Percentiles rank a stretch among this genome's conserved stretches.
Conservation (phyloP, 2,797 vertebrate species). For the Oophaga sylvatica region DNA sequence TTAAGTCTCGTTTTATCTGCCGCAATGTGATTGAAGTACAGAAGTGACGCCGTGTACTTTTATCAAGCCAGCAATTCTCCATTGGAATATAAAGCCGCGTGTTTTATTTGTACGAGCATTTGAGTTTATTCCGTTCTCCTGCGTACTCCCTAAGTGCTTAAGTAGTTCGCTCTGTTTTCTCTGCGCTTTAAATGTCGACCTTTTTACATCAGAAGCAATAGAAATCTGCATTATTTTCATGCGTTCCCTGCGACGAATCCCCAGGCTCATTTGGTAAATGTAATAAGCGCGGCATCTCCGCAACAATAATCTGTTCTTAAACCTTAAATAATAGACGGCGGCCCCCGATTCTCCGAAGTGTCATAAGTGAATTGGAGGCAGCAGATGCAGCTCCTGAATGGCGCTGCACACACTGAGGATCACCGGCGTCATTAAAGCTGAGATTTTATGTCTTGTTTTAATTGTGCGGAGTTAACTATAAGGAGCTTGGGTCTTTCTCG, state of each 20-base stretch:
- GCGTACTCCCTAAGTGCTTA: constrained; percentile 27
- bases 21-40: neutral
- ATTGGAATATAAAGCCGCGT: neutral
- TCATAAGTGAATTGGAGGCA: constrained; percentile 17
- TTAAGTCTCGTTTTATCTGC: neutral
- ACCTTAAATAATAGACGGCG: constrained; percentile 10
- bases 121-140: constrained; percentile 12
- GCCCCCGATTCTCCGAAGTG: neutral
- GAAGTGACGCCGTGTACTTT: neutral
- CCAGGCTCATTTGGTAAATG: neutral
- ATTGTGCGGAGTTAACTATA: neutral
- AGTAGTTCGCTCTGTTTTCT: constrained; percentile 23
- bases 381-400: neutral
- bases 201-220: constrained; percentile 38
- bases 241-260: constrained; percentile 4
- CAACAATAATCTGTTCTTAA: constrained; percentile 21
- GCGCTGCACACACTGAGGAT: neutral
- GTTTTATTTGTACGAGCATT: constrained; percentile 19
- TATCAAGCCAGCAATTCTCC: constrained; percentile 6
- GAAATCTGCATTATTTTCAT: neutral
- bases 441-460: neutral
- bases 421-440: neutral
- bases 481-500: neutral
- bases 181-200: constrained; percentile 12
- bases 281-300: neutral